A percentile compares a stretch with the other conserved stretches of the same genome.
Conservation (phyloP, 2,888 invertebrate genomes). For the Tachina lurida region DNA sequence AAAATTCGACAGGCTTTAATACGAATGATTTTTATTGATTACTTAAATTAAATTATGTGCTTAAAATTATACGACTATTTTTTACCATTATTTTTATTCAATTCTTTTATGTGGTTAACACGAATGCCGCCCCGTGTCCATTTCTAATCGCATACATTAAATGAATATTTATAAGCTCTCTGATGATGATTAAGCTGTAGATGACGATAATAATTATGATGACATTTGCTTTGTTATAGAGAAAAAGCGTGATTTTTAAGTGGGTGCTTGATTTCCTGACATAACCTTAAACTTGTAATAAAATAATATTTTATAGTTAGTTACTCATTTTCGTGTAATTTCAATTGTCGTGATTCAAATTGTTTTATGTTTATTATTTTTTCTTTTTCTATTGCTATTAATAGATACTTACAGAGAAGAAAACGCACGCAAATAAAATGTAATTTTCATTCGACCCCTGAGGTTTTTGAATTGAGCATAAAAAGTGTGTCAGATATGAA, state of each 20-base stretch:
- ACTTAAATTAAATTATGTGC: too few relatives aligned
- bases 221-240: slow-evolving; percentile 16
- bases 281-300: slow-evolving; percentile 63
- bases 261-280: slow-evolving; percentile 60
- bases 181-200: not conserved
- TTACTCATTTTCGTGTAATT: not conserved
- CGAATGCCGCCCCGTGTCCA: slow-evolving; percentile 22
- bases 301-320: not conserved
- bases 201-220: slow-evolving; percentile 25
- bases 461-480: not conserved
- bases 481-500: not conserved
- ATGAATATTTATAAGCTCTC: not conserved
- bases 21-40: not conserved
- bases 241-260: slow-evolving; percentile 49
- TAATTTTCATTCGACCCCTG: slow-evolving; percentile 2
- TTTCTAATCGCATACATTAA: slow-evolving; percentile 42
- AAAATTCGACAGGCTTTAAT: too few relatives aligned
- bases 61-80: not conserved
- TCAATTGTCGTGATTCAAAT: slow-evolving; percentile 36
- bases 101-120: slow-evolving; percentile 13
- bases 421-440: slow-evolving; percentile 7
- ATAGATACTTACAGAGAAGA: not conserved
- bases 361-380: not conserved
- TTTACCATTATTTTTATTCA: slow-evolving; percentile 2
- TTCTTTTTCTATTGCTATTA: not conserved